Base-by-base conservation (phyloP, 2,888 invertebrate genomes). In the Platycheirus rosarum region DNA sequence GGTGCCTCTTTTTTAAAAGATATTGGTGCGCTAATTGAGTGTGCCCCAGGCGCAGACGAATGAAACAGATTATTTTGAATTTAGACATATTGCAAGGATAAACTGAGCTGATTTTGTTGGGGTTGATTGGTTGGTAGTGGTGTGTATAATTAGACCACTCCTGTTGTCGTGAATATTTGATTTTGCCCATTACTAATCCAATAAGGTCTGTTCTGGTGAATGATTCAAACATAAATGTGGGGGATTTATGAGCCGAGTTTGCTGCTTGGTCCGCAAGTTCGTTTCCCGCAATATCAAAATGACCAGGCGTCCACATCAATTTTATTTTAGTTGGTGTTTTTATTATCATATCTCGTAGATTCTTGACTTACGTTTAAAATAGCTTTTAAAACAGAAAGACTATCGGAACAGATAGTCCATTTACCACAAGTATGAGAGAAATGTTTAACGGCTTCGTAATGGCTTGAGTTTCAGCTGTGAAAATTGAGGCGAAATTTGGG, bases 201-300 rank as follows among this genome's bases (percentile, higher is more conserved):
- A 9, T 18, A 3, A 44, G 44, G 44, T 44, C 16, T 44, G 16
- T 18, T 18, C 44, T 44, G 1, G 44, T 18, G 18, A 18, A 44
- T 2, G 44, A 44, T 44, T 44, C 44, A 2, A 18, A 9, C 44
- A 44, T 9, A 18, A 18, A 9, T 18, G 44, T 46, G 18, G 20
- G 46, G 5, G 20, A 46, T 3, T 46, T 46, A 9, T 46, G 46
- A 8, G 26, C 48, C 13, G 26, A 48, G 37, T 49, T 63, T 26
- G 48, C 63, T 37, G 63, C 48, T 20, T 48, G 18, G 7, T 63
- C 63, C 13, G 63, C 48, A 9, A 63, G 23, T 7, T 37, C 63
- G 16, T 49, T 63, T 8, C 37, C 35, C 13, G 7, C 6, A 35
- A 63, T 62, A 9, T 32, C 46, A 13, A 62, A 29, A 46, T 62